A percentile compares a stretch with the other conserved stretches of the same genome.
Conservation (phyloP, 2,113 vertebrate genomes). For the Callocephalon fimbriatum region DNA sequence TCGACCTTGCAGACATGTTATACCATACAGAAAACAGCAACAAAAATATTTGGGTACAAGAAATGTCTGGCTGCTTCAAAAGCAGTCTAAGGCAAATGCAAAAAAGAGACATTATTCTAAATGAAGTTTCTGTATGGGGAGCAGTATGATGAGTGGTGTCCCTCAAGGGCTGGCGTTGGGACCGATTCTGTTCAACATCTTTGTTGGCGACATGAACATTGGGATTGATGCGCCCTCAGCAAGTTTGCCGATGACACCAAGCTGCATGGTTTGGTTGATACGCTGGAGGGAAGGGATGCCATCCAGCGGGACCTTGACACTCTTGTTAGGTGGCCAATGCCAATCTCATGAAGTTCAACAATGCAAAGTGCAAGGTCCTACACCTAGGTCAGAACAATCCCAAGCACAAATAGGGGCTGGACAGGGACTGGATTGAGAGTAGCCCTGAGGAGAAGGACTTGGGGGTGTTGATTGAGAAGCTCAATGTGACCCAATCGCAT, state of each 20-base stretch:
- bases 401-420: not conserved
- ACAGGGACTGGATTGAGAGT: not conserved
- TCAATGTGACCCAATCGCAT: not conserved
- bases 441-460: not conserved
- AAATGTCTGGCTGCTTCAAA: not conserved
- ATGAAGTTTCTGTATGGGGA: not conserved
- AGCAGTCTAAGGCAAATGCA: not conserved
- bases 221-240: not conserved
- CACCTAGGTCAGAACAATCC: not conserved
- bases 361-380: not conserved
- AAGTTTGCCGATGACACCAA: not conserved
- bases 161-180: not conserved
- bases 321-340: not conserved
- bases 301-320: not conserved
- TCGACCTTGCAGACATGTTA: conserved; percentile 1
- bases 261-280: not conserved
- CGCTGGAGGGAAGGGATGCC: not conserved
- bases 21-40: not conserved
- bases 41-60: conserved; percentile 1
- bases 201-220: too few relatives aligned
- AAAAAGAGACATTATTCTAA: not conserved
- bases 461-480: not conserved
- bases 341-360: not conserved
- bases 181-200: not conserved
- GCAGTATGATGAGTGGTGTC: not conserved